Percentiles rank a stretch among this genome's conserved stretches.
Conservation (phyloP, 2,888 invertebrate genomes). For the Antitype chi region DNA sequence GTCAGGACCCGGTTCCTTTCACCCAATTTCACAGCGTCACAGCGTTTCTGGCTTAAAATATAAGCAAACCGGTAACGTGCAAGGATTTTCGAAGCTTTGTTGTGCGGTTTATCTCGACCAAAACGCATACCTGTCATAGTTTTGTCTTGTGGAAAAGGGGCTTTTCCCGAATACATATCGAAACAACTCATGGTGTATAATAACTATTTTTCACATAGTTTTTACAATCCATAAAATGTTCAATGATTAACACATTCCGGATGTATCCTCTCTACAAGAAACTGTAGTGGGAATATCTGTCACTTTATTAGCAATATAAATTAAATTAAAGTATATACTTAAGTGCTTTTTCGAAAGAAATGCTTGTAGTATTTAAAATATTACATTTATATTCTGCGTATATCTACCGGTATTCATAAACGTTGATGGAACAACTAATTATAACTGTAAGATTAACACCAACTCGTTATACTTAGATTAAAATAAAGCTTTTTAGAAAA, state of each 20-base stretch:
- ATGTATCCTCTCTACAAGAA: background rate
- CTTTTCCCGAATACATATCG: background rate
- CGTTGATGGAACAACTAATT: conserved; percentile 2
- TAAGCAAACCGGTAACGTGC: conserved; percentile 34
- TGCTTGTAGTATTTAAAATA: conserved; percentile 1
- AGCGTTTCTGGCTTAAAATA: conserved; percentile 29
- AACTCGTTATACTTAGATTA: conserved; percentile 15
- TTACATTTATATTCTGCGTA: background rate
- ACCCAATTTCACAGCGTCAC: conserved; percentile 16
- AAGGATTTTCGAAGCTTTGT: conserved; percentile 8
- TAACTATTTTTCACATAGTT: conserved; percentile 4
- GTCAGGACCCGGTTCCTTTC: background rate
- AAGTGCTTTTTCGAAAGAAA: conserved; percentile 4
- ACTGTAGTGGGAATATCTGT: conserved; percentile 51
- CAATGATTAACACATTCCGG: background rate
- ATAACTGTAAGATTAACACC: conserved; percentile 53
- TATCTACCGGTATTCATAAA: background rate
- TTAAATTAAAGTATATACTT: background rate
- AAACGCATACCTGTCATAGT: conserved; percentile 10
- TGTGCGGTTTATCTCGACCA: conserved; percentile 7
- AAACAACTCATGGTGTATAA: background rate
- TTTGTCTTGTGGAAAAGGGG: conserved; percentile 11
- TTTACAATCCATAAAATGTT: background rate
- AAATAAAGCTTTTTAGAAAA: background rate
- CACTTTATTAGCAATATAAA: conserved; percentile 1